Base-by-base conservation (phyloP, 1,140 invertebrate species). In the Stegodyphus dumicola region DNA sequence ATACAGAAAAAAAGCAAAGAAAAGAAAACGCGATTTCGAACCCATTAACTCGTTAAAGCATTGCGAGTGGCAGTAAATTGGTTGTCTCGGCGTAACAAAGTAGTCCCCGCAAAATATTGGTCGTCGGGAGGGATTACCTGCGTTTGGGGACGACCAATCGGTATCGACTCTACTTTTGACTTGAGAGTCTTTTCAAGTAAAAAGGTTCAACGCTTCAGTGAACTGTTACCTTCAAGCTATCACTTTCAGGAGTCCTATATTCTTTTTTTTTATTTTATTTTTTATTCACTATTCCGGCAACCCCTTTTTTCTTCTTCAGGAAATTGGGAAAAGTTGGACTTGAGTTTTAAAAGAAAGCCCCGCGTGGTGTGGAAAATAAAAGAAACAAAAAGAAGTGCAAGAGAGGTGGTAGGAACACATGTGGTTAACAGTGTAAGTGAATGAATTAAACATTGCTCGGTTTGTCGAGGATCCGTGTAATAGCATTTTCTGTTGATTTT, bases 161-260 rank as follows among this genome's bases (percentile, higher is more conserved):
- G 65, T 77, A 77, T 77, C 75, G 75, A 77, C 60, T 66, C 48
- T 51, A 66, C 33, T 77, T 78, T 78, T 78, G 65, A 69, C 52
- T 54, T 52, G 9, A 53, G 77, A 69, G 65, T 69, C 66, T 56
- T 70, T 78, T 78, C 65, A 69, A 69, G 77, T 69, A 81, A 81
- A 81, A 81, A 81, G 69, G 49, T 81, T 64, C 78, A 81, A 71
- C 69, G 69, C 78, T 73, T 81, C 69, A 65, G 5, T 81, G 78
- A 73, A 73, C 53, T 73, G 78, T 81, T 81, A 73, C 78, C 69
- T 81, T 81, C 78, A 60, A 81, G 53, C 54, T 65, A 73, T 81
- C 69, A 51, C 69, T 81, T 81, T 54, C 54, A 60, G 54, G 56
- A 71, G 52, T 33, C 10, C 67, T 18, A n/a, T 60, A 13, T 80